phyloP scores from a whole-genome alignment of 2,797 vertebrate species.

The Chrysolophus pictus region DNA sequence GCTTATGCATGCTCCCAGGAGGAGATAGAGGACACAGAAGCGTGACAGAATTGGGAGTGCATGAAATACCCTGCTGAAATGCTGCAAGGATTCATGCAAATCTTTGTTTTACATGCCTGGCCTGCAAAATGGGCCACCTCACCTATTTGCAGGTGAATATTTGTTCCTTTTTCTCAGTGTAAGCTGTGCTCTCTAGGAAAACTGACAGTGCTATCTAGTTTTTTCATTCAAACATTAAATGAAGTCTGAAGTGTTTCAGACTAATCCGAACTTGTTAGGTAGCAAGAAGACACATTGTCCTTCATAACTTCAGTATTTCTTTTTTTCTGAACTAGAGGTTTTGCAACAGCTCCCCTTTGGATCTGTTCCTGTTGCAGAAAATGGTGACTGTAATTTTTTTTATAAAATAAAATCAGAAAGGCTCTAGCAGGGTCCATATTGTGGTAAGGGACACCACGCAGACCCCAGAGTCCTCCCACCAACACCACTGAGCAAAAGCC shows the following conservation, averaged over 20 bases:
- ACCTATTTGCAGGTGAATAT: neutral
- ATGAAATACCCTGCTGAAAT: neutral
- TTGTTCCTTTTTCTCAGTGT: neutral
- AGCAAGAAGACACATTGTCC: neutral
- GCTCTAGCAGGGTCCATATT: neutral
- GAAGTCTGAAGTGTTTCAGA: neutral
- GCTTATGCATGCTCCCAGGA: rapidly evolving
- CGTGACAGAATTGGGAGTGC: neutral
- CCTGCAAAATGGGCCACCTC: neutral
- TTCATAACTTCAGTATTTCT: neutral
- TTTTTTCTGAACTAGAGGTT: neutral
- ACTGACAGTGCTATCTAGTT: neutral
- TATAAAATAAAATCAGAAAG: neutral
- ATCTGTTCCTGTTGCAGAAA: neutral
- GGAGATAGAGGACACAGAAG: too few species aligned
- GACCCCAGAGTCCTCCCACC: neutral
- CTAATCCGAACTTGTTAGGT: neutral
- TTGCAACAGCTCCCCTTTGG: neutral
- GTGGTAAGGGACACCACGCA: neutral
- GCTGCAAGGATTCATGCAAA: neutral
- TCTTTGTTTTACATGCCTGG: neutral
- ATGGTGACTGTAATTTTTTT: neutral
- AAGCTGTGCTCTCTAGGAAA: neutral
- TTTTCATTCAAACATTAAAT: neutral
- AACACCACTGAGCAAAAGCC: neutral